Evolutionary conservation across 2,113 vertebrate genomes (phyloP).

Genomic region (Oreotrochilus melanogaster): DNA sequence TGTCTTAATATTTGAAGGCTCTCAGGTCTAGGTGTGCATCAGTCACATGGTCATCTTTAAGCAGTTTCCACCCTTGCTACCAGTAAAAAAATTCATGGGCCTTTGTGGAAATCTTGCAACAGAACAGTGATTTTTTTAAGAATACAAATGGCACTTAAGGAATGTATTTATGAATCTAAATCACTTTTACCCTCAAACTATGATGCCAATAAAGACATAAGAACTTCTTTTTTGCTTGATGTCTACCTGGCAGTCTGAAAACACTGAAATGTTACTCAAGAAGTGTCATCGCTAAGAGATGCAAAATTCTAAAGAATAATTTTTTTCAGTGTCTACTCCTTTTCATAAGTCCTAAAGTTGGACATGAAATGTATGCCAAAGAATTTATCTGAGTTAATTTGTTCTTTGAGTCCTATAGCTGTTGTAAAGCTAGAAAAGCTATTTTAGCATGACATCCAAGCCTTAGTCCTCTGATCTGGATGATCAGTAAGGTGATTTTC

Average conservation of each 20-base stretch:
- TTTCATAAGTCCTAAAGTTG: not conserved
- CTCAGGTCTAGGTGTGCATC: not conserved
- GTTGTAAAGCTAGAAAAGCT: not conserved
- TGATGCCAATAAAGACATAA: not conserved
- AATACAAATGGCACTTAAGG: not conserved
- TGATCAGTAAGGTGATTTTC: not conserved
- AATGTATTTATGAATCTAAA: not conserved
- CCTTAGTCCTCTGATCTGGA: not conserved
- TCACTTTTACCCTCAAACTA: not conserved
- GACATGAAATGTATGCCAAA: not conserved
- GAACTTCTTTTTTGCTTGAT: not conserved
- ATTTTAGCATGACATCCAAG: not conserved
- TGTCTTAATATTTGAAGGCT: not conserved
- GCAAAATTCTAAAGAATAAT: not conserved
- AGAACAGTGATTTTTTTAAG: constrained; percentile 1
- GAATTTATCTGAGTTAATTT: not conserved
- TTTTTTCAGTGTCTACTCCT: not conserved
- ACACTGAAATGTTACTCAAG: not conserved
- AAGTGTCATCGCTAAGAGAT: not conserved
- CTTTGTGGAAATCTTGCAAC: not conserved
- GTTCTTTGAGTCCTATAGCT: not conserved
- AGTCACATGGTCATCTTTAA: not conserved
- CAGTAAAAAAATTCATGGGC: not conserved
- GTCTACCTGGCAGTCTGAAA: not conserved
- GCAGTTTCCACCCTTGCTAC: not conserved